Evolutionary conservation across 2,113 vertebrate genomes (phyloP), one percentile per base, ranked within the genome.

Genomic region (Phalacrocorax pelagicus): DNA sequence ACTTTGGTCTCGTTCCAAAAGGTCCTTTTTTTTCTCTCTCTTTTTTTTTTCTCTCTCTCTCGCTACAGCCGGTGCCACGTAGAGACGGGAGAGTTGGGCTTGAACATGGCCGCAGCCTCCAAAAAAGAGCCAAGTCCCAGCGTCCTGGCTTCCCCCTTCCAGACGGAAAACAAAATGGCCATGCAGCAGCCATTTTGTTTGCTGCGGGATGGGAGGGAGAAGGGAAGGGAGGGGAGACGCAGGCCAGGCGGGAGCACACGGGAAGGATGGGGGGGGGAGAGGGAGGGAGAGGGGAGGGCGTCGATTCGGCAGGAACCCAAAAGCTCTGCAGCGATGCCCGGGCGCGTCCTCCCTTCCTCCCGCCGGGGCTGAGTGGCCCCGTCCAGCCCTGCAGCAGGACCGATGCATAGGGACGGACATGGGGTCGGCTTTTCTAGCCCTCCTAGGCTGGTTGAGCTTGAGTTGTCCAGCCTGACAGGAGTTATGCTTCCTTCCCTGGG

Each of bases 131-230:
- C 97, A 96, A 92, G 83, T 96, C 92, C 93, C 93, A 78, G 96
- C 62, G 67, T 95, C 90, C 95, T 70, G 38, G 92, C 91, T 95
- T 97, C 90, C 67, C 94, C 83, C 75, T 96, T 97, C 91, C 97
- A 86, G 94, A 44, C 71, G 5, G 96, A 52, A 96, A 91, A 97
- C 80, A 95, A 96, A 96, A 97, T 97, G 97, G 97, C 96, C 97
- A 92, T 91, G 96, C 94, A 94, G 96, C 97, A 97, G 96, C 97
- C 97, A 97, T 98, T 97, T 98, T 97, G 96, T 96, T 92, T 58
- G 83, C 94, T 94, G 91, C 29, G 86, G 94, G 95, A 95, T 94
- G 86, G 91, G 94, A 96, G 95, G 96, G 95, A 90, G 80, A 96
- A 92, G 93, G 86, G 92, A 92, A 94, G 96, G 94, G 93, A 95